phyloP scores from a whole-genome alignment of 2,797 vertebrate genomes.

The Pseudopleuronectes americanus region DNA sequence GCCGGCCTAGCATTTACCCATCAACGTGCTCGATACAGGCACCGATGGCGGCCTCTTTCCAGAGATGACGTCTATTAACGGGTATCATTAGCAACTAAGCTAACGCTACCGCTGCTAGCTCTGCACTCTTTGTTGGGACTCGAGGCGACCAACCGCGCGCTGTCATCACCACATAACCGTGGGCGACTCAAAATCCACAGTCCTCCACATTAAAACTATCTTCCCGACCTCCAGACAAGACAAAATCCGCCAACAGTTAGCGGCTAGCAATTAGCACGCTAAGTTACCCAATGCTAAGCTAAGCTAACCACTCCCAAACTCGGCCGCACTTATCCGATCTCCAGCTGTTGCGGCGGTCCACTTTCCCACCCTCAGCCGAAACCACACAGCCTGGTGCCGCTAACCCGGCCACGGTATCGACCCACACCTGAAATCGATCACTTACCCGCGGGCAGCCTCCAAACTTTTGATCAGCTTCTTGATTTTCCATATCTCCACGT shows the following conservation, averaged over 20 bases:
- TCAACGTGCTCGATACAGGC: constrained; percentile 64
- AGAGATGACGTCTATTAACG: constrained; percentile 77
- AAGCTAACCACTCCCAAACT: constrained; percentile 83
- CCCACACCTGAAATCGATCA: background rate
- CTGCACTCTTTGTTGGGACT: background rate
- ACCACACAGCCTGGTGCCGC: background rate
- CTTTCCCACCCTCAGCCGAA: constrained; percentile 14
- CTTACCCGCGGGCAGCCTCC: constrained; percentile 96
- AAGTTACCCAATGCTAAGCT: constrained; percentile 75
- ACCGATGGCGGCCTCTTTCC: constrained; percentile 72
- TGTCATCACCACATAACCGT: background rate
- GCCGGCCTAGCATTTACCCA: constrained; percentile 35
- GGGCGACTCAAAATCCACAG: background rate
- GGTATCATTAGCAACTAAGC: constrained; percentile 41
- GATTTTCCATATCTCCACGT: constrained; percentile 99
- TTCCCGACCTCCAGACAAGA: background rate
- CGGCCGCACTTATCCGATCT: constrained; percentile 65
- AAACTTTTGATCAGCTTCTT: constrained; percentile 99
- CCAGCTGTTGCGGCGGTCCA: constrained; percentile 69
- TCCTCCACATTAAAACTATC: background rate
- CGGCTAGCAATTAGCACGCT: constrained; percentile 50
- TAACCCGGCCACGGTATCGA: fast-evolving
- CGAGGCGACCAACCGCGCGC: background rate
- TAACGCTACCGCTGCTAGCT: constrained; percentile 11
- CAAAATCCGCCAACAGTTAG: constrained; percentile 28